A percentile compares a stretch with the other conserved stretches of the same genome.
phyloP scores from a whole-genome alignment of 1,140 invertebrate genomes.

The Halesus radiatus region DNA sequence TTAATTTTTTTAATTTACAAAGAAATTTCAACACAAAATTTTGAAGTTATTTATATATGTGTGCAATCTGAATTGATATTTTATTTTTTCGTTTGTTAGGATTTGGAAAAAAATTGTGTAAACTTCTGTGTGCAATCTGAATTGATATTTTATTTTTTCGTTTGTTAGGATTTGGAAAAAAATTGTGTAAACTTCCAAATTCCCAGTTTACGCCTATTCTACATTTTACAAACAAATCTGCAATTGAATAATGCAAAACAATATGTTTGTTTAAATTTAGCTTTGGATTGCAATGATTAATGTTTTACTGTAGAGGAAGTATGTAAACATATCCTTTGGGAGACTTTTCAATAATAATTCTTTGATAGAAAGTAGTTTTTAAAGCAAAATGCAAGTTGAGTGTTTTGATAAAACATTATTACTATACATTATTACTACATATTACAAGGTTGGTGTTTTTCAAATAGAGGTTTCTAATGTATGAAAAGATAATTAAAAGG shows the following conservation, averaged over 20 bases:
- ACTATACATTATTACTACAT: too few species aligned
- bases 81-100: slow-evolving; percentile 10
- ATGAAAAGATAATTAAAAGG: too few species aligned
- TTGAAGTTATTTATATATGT: background rate
- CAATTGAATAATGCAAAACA: too few species aligned
- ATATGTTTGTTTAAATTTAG: too few species aligned
- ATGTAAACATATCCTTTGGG: slow-evolving; percentile 32
- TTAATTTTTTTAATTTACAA: too few species aligned
- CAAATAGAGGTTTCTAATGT: too few species aligned
- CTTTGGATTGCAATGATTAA: too few species aligned
- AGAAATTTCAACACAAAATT: too few species aligned
- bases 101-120: too few species aligned
- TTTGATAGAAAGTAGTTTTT: slow-evolving; percentile 2
- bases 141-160: slow-evolving; percentile 12
- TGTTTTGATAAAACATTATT: background rate
- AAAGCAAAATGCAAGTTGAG: slow-evolving; percentile 16
- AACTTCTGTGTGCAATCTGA: slow-evolving; percentile 6
- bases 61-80: slow-evolving; percentile 11
- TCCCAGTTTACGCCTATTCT: too few species aligned
- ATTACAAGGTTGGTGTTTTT: background rate
- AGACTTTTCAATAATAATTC: background rate
- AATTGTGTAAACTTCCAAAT: too few species aligned
- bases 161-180: background rate
- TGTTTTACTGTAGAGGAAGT: background rate
- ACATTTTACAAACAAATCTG: too few species aligned